A percentile compares a stretch with the other conserved stretches of the same genome.
These are phyloP conservation scores for Erythrolamprus reginae DNA, from an alignment of 2,113 vertebrate genomes.

Conservation along the genomic window DNA sequence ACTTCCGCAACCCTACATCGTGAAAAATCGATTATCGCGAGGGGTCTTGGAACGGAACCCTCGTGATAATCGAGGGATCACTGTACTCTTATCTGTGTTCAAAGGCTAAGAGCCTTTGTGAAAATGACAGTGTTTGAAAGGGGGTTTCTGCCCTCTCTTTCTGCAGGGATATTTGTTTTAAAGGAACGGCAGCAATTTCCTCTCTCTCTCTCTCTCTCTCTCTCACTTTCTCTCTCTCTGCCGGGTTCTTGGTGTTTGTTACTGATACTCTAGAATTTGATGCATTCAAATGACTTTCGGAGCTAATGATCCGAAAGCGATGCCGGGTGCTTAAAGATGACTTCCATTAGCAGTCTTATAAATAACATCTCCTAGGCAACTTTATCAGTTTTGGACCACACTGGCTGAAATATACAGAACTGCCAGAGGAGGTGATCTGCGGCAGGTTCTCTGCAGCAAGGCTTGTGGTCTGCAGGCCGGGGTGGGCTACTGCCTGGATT, in stretches of 20 bases:
- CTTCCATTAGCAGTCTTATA: constrained; percentile 12
- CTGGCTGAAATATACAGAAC: background rate
- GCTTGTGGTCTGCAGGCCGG: background rate
- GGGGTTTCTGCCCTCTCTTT: background rate
- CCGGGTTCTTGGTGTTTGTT: background rate
- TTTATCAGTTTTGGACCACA: background rate
- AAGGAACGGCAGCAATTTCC: background rate
- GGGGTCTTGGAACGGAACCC: no score
- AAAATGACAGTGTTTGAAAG: background rate
- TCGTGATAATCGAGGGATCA: no score
- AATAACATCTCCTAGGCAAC: constrained; percentile 28
- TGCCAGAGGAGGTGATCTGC: constrained; percentile 3
- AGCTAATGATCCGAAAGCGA: constrained; percentile 40
- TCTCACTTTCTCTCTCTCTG: background rate
- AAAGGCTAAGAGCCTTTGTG: background rate
- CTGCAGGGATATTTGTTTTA: constrained; percentile 1
- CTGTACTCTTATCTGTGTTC: background rate
- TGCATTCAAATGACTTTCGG: background rate
- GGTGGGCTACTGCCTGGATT: no score
- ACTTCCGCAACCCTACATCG: no score
- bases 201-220: background rate
- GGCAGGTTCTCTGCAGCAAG: background rate
- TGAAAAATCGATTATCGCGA: no score
- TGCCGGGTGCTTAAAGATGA: constrained; percentile 25
- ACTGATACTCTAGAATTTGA: constrained; percentile 6